These are phyloP conservation scores for Drosophila funebris DNA, from an alignment of 1,140 invertebrate species.

Conservation along the genomic window DNA sequence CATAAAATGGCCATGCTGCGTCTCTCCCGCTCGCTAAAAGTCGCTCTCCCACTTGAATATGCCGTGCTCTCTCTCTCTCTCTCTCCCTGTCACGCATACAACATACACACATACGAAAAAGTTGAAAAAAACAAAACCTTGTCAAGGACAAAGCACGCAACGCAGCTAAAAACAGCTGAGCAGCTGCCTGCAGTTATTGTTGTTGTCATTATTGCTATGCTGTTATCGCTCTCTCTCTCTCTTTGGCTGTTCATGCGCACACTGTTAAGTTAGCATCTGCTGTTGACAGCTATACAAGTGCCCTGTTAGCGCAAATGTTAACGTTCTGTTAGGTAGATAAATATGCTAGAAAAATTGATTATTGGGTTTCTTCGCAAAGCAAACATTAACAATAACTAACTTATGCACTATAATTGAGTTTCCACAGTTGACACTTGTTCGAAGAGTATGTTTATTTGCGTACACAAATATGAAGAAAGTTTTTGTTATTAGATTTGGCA, in stretches of 20 bases:
- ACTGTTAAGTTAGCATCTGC: constrained; percentile 37
- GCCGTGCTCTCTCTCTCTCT: constrained; percentile 11
- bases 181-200: constrained; percentile 47
- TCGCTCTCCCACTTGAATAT: constrained; percentile 7
- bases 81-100: constrained; percentile 13
- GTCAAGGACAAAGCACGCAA: constrained; percentile 79
- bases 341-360: constrained; percentile 51
- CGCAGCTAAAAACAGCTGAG: constrained; percentile 72
- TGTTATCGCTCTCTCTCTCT: constrained; percentile 4
- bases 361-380: constrained; percentile 41
- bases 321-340: constrained; percentile 38
- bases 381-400: constrained; percentile 20
- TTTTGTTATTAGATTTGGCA: constrained; percentile 48
- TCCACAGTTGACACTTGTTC: neutral
- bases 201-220: neutral
- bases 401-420: constrained; percentile 42
- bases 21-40: constrained; percentile 16
- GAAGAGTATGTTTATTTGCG: constrained; percentile 13
- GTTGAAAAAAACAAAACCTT: constrained; percentile 77
- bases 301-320: constrained; percentile 15
- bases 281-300: constrained; percentile 1
- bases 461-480: constrained; percentile 43
- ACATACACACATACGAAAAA: constrained; percentile 35
- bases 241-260: constrained; percentile 49
- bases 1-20: constrained; percentile 43